These are phyloP conservation scores for Artemia sp. DNA, from an alignment of 2,888 invertebrate genomes.

Conservation along the genomic window DNA sequence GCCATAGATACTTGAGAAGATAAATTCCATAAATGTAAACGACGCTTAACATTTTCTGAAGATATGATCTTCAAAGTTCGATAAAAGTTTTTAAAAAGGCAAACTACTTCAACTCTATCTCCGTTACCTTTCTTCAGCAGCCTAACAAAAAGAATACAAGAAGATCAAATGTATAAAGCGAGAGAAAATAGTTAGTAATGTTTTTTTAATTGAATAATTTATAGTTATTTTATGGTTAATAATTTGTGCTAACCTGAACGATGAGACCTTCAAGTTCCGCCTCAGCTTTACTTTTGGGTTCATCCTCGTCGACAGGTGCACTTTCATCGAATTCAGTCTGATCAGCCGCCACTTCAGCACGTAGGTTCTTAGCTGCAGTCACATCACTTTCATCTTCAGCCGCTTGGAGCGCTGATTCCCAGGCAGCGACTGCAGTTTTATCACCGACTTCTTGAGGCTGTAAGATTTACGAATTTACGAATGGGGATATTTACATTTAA, in stretches of 20 bases:
- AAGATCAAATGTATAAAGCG: too few relatives aligned
- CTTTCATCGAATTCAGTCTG: constrained; percentile 90
- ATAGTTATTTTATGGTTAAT: not conserved
- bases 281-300: constrained; percentile 46
- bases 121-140: too few relatives aligned
- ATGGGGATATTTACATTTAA: too few relatives aligned
- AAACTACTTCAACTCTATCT: too few relatives aligned
- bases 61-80: too few relatives aligned
- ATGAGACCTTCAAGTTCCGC: constrained; percentile 51
- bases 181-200: too few relatives aligned
- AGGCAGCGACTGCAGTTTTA: constrained; percentile 43
- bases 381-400: constrained; percentile 92
- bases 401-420: constrained; percentile 63
- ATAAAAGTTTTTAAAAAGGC: too few relatives aligned
- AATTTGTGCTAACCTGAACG: constrained; percentile 43
- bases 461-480: constrained; percentile 3
- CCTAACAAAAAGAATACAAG: too few relatives aligned
- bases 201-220: too few relatives aligned
- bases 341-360: constrained; percentile 72
- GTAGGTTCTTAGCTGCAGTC: constrained; percentile 67
- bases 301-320: constrained; percentile 58
- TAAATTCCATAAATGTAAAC: too few relatives aligned
- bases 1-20: too few relatives aligned
- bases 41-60: too few relatives aligned
- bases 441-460: constrained; percentile 35